Percentiles rank a stretch among this genome's conserved stretches.
Conservation (phyloP, 1,140 invertebrate species). For the Subanguina moxae region DNA sequence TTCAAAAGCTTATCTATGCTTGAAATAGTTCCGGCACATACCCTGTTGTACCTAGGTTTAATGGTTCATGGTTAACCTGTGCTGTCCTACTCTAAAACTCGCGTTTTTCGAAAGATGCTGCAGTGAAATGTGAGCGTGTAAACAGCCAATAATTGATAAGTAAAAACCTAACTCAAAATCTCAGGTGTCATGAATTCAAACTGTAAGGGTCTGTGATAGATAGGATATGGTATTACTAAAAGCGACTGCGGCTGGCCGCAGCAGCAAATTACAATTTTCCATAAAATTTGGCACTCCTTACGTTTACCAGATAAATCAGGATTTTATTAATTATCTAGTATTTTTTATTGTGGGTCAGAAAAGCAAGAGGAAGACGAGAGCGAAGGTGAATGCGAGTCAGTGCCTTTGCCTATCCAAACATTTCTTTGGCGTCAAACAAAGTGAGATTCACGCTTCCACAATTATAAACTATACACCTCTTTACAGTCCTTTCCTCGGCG, state of each 20-base stretch:
- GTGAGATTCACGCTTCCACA: constrained; percentile 60
- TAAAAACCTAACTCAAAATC: too few relatives aligned
- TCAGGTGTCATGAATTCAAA: too few relatives aligned
- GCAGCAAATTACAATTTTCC: background rate
- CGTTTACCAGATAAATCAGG: background rate
- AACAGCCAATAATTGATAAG: too few relatives aligned
- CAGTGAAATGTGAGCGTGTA: too few relatives aligned
- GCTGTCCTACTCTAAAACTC: too few relatives aligned
- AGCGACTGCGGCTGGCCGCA: background rate
- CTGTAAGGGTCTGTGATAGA: too few relatives aligned
- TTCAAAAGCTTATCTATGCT: too few relatives aligned
- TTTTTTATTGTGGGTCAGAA: constrained; percentile 29
- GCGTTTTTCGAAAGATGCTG: too few relatives aligned
- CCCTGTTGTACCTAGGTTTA: too few relatives aligned
- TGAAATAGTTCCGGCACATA: too few relatives aligned
- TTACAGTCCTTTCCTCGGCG: constrained; percentile 67
- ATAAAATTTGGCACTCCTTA: background rate
- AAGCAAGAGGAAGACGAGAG: constrained; percentile 44
- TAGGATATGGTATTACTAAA: background rate
- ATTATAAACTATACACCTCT: background rate
- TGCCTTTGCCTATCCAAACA: constrained; percentile 93
- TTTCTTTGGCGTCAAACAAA: constrained; percentile 95
- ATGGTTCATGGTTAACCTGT: too few relatives aligned
- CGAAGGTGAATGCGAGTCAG: constrained; percentile 61
- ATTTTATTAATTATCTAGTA: background rate